Conservation (phyloP, 2,113 vertebrate species). For the Macrotus californicus region DNA sequence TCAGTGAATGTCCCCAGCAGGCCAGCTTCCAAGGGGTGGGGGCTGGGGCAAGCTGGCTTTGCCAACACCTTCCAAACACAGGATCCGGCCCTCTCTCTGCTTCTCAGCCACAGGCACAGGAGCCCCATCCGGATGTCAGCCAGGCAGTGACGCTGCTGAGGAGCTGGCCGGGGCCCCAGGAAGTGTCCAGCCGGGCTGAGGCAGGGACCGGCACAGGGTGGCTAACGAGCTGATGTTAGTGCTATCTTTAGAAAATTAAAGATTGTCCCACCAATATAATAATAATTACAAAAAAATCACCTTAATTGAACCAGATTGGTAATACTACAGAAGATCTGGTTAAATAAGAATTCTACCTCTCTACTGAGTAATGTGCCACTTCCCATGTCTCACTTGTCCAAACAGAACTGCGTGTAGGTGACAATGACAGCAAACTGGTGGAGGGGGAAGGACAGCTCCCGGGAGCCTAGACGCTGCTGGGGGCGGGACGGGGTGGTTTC, state of each 20-base stretch:
- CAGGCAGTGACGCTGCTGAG: not conserved
- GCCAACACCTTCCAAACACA: not conserved
- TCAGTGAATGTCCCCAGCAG: rapidly evolving
- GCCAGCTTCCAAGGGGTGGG: not conserved
- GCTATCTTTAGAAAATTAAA: constrained; percentile 83
- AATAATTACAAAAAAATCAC: constrained; percentile 51
- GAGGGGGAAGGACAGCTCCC: not conserved
- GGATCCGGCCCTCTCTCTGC: rapidly evolving
- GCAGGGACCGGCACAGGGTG: not conserved
- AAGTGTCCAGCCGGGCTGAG: rapidly evolving
- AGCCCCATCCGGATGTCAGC: not conserved
- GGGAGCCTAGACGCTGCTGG: rapidly evolving
- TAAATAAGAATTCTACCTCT: constrained; percentile 19
- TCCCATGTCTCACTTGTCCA: not conserved
- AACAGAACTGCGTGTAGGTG: not conserved
- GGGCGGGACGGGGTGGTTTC: not conserved
- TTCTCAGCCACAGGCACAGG: rapidly evolving
- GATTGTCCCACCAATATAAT: constrained; percentile 76
- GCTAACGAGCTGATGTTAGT: constrained; percentile 69
- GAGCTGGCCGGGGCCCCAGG: rapidly evolving
- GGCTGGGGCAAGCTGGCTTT: rapidly evolving
- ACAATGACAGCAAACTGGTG: rapidly evolving
- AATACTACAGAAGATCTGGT: constrained; percentile 11
- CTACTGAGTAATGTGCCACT: constrained; percentile 13
- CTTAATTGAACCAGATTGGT: constrained; percentile 51